Evolutionary conservation across 2,113 vertebrate species (phyloP), one percentile per base, ranked within the genome.

Genomic region (Chaetodon trifascialis): DNA sequence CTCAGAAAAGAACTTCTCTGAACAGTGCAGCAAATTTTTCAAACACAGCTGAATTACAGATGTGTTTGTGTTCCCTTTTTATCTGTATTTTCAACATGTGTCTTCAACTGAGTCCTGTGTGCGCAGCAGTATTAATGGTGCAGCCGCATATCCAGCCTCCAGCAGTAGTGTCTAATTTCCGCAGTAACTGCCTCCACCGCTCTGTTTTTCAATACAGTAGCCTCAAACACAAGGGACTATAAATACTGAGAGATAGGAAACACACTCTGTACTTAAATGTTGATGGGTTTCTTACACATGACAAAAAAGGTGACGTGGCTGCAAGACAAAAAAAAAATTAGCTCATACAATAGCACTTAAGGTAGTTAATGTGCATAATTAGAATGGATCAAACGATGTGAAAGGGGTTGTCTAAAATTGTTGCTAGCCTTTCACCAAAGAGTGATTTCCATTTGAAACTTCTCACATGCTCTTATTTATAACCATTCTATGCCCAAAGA

Each of bases 131-230:
- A 49, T 21, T 51, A 44, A 47, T 46, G 16, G 15, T 11, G 6
- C 64, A 19, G 58, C 38, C 11, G 19, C 55, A 51, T 16, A 60
- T 12, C 21, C 56, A 71, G 25, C 49, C 25, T 70, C 8, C 12
- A 17, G 58, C 40, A 58, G 21, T 10, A 54, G 47, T 56, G 49
- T 82, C n/a, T 89, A 60, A 86, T 71, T 83, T 65, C 17, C 36
- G 12, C 36, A 55, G 46, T 40, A 30, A 8, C 51, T 69, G 79
- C 38, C 54, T 12, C 70, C 49, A 58, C 38, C 42, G 7, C 40
- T 80, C n/a, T 38, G 12, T 12, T 46, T 65, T 66, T 47, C 3
- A 52, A 65, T 55, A 52, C 47, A 64, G 12, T 11, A 54, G 74
- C 47, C 51, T 75, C 55, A 34, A 34, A 44, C 38, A 3, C 46